Percentiles rank a stretch among this genome's conserved stretches.
phyloP scores from a whole-genome alignment of 2,113 vertebrate species.

The Chionodraco myersi region DNA sequence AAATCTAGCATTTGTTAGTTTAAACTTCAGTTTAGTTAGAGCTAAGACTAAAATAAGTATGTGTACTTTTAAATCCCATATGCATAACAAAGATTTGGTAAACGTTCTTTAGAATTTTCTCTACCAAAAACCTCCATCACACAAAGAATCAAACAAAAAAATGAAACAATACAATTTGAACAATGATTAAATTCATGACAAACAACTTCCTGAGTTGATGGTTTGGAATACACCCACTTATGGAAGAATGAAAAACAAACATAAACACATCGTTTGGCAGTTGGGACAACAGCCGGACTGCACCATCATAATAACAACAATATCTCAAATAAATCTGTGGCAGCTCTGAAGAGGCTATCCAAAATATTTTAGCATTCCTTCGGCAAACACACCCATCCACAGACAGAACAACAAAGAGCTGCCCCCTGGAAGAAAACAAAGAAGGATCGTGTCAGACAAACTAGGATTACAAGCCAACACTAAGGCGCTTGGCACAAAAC shows the following conservation, averaged over 20 bases:
- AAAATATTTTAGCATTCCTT: slow-evolving; percentile 79
- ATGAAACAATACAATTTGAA: slow-evolving; percentile 60
- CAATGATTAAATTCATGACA: slow-evolving; percentile 65
- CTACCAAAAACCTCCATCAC: slow-evolving; percentile 36
- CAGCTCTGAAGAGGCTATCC: slow-evolving; percentile 75
- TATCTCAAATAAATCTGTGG: slow-evolving; percentile 76
- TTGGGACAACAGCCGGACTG: slow-evolving; percentile 70
- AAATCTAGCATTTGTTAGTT: slow-evolving; percentile 4
- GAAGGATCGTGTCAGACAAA: slow-evolving; percentile 81
- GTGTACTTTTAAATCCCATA: neutral
- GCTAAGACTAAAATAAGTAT: neutral
- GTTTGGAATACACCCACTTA: slow-evolving; percentile 71
- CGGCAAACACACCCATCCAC: slow-evolving; percentile 74
- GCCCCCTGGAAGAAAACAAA: slow-evolving; percentile 76
- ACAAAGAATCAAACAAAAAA: slow-evolving; percentile 48
- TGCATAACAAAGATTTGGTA: neutral
- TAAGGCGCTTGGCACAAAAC: slow-evolving; percentile 80
- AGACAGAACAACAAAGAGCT: slow-evolving; percentile 77
- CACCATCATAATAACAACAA: slow-evolving; percentile 74
- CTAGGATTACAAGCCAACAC: slow-evolving; percentile 79
- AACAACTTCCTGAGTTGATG: slow-evolving; percentile 64
- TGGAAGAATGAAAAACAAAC: slow-evolving; percentile 58
- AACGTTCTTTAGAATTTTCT: slow-evolving; percentile 17
- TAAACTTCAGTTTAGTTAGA: neutral
- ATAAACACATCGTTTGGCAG: slow-evolving; percentile 73